Evolutionary conservation across 2,113 vertebrate species (phyloP), one percentile per base, ranked within the genome.

Genomic region (Etheostoma cragini): DNA sequence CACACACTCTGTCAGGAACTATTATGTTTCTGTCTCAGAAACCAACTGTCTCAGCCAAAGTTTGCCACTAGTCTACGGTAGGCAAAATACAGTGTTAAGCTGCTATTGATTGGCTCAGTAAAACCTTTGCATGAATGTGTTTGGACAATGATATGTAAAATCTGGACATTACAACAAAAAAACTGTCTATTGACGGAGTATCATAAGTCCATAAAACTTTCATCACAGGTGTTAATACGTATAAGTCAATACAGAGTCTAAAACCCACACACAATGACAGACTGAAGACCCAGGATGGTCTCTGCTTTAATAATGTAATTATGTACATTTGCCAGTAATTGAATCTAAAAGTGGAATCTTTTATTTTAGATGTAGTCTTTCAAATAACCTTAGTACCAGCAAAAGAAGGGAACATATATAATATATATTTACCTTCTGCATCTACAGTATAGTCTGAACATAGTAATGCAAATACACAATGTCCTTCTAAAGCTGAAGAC

Each of bases 1-100:
- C 84, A 84, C 83, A 91, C 80, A 89, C 61, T 72, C 85, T 88
- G 85, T 91, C 91, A 91, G 75, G 85, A 88, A 86, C 68, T 76
- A 87, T 92, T 90, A 88, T 54, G 82, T 72, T 50, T 77, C 69
- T 58, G 72, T 65, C 66, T 52, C 65, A 68, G 62, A 88, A 76
- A 82, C 58, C 65, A 68, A 67, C 57, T 53, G 68, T 73, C 70
- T 77, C 61, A 57, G 72, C 54, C 19, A 46, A 70, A 79, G 78
- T 91, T 65, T 89, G 74, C 53, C 70, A 68, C 45, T 21, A 64
- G 68, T 67, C 65, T 60, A 58, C 22, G 5, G 6, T 33, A 66
- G 17, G 49, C 17, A 70, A 73, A 69, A 53, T 33, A 68, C 10
- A 52, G 19, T 45, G 45, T 69, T 79, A 21, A 57, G 30, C 3